phyloP scores from a whole-genome alignment of 2,113 vertebrate genomes.

The Marmota flaviventris region DNA sequence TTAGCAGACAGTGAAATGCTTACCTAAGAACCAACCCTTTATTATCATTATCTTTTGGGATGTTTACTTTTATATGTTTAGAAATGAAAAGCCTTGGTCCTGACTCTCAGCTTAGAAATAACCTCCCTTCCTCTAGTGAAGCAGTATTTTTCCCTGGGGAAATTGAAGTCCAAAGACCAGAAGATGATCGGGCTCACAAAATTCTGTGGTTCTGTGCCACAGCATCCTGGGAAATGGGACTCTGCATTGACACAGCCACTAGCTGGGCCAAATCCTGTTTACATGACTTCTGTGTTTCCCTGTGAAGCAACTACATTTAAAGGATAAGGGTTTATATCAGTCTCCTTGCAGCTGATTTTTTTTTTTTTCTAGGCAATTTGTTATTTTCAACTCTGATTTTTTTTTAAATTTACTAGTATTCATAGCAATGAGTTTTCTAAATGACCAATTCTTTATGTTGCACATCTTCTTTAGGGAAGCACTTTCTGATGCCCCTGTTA shows the following conservation, averaged over 20 bases:
- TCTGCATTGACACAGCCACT: background rate
- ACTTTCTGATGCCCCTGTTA: background rate
- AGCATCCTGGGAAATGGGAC: background rate
- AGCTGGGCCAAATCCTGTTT: background rate
- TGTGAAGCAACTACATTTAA: background rate
- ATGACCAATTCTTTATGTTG: slow-evolving; percentile 40
- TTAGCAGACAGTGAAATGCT: background rate
- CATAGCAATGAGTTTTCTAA: slow-evolving; percentile 25
- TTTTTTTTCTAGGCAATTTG: slow-evolving; percentile 26
- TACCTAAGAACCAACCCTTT: slow-evolving; percentile 1
- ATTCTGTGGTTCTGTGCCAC: background rate
- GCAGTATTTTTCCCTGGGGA: background rate
- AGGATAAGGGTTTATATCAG: background rate
- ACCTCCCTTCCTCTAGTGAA: background rate
- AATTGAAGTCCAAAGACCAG: slow-evolving; percentile 5
- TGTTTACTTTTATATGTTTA: slow-evolving; percentile 49
- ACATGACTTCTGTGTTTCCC: background rate
- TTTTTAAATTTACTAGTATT: slow-evolving; percentile 39
- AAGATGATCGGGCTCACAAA: background rate
- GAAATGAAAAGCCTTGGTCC: background rate
- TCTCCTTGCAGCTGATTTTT: background rate
- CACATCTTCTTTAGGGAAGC: background rate
- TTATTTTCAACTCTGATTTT: slow-evolving; percentile 60
- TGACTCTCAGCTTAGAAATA: slow-evolving; percentile 46
- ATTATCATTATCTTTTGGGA: slow-evolving; percentile 1